A percentile compares a stretch with the other conserved stretches of the same genome.
These are phyloP conservation scores for Neria commutata DNA, from an alignment of 2,888 invertebrate genomes.

Conservation along the genomic window DNA sequence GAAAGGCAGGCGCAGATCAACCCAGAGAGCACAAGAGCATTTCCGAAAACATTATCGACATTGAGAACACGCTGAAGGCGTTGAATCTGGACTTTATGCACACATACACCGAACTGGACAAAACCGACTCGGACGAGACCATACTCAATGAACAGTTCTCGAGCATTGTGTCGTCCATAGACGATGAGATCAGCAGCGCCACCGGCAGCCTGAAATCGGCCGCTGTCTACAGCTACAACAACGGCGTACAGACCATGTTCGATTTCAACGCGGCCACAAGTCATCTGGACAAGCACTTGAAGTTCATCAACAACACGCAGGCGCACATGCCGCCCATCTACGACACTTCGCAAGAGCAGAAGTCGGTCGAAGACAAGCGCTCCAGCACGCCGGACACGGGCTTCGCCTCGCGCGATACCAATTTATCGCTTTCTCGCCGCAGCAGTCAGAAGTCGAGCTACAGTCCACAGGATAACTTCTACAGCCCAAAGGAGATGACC, in stretches of 20 bases:
- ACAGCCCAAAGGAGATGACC: conserved; percentile 42
- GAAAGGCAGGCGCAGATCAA: too few species aligned
- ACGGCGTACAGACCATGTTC: conserved; percentile 55
- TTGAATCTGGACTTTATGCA: conserved; percentile 62
- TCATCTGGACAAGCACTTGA: conserved; percentile 59
- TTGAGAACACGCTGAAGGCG: conserved; percentile 61
- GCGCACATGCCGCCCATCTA: too few species aligned
- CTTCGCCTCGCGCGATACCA: conserved; percentile 61
- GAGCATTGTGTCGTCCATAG: conserved; percentile 51
- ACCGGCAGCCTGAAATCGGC: conserved; percentile 56
- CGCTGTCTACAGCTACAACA: conserved; percentile 56
- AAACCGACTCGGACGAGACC: conserved; percentile 62
- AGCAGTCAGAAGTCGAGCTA: conserved; percentile 62
- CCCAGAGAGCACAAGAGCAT: conserved; percentile 46
- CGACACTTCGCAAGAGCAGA: conserved; percentile 38
- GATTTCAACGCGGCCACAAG: conserved; percentile 59
- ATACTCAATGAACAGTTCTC: conserved; percentile 58
- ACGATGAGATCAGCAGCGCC: conserved; percentile 58
- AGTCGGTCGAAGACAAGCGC: conserved; percentile 58
- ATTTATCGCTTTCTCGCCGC: conserved; percentile 59
- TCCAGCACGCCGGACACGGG: conserved; percentile 62
- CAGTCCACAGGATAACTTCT: conserved; percentile 59
- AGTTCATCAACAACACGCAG: conserved; percentile 45
- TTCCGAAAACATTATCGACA: conserved; percentile 61
- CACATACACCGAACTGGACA: conserved; percentile 61